A percentile compares a stretch with the other conserved stretches of the same genome.
phyloP scores from a whole-genome alignment of 2,113 vertebrate species.

The Antigone vipio region DNA sequence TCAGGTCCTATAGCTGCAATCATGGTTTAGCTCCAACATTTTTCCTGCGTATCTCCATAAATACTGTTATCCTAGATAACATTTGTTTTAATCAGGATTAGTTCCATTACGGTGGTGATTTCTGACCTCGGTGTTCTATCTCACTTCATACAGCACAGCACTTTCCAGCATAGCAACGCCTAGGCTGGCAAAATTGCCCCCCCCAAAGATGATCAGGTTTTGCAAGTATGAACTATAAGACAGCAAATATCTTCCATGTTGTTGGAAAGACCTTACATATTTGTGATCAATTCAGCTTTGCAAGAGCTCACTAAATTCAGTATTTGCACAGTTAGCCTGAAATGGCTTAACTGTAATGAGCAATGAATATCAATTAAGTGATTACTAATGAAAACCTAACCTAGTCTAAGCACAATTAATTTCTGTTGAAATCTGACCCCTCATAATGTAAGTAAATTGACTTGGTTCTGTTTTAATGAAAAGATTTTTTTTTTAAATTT shows the following conservation, averaged over 20 bases:
- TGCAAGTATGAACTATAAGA: background rate
- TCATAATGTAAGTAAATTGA: conserved; percentile 41
- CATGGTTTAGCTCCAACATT: background rate
- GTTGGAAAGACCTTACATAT: background rate
- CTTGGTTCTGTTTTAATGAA: conserved; percentile 20
- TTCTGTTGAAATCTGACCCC: conserved; percentile 28
- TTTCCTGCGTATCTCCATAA: background rate
- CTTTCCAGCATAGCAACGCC: background rate
- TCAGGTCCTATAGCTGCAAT: background rate
- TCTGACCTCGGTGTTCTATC: background rate
- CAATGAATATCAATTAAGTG: conserved; percentile 24
- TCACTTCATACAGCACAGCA: background rate
- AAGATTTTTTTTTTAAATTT: background rate
- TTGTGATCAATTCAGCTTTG: background rate
- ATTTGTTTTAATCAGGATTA: background rate
- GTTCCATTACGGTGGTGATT: background rate
- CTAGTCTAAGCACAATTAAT: conserved; percentile 40
- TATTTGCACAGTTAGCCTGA: conserved; percentile 40
- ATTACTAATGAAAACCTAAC: conserved; percentile 51
- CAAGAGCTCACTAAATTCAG: background rate
- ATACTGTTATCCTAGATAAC: background rate
- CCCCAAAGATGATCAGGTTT: background rate
- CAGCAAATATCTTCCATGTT: background rate
- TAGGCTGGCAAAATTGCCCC: background rate
- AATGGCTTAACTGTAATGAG: conserved; percentile 14